These are phyloP conservation scores for Silurus glanis DNA, from an alignment of 2,113 vertebrate species.

Conservation along the genomic window DNA sequence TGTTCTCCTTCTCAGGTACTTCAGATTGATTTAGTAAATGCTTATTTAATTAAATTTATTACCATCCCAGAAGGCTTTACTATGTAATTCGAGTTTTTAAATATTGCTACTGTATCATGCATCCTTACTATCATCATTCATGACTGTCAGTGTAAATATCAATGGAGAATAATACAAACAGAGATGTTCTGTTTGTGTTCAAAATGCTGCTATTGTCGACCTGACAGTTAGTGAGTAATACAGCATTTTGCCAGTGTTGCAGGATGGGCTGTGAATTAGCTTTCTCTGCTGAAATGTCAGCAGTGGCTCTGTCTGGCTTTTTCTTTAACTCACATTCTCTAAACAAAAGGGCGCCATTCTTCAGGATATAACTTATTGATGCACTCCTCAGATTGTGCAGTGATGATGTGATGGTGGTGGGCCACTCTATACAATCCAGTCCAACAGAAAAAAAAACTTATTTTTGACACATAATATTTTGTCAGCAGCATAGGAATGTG, in stretches of 20 bases:
- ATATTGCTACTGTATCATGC: slow-evolving; percentile 31
- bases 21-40: background rate
- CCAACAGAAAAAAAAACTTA: too few species aligned
- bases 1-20: background rate
- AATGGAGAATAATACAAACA: slow-evolving; percentile 15
- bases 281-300: slow-evolving; percentile 41
- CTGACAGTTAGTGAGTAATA: slow-evolving; percentile 33
- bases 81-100: slow-evolving; percentile 6
- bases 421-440: background rate
- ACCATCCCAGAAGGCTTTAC: slow-evolving; percentile 7
- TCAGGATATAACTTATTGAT: slow-evolving; percentile 43
- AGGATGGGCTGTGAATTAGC: slow-evolving; percentile 32
- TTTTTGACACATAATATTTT: too few species aligned
- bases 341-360: slow-evolving; percentile 57
- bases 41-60: background rate
- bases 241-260: slow-evolving; percentile 20
- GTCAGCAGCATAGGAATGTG: too few species aligned
- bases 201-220: slow-evolving; percentile 30
- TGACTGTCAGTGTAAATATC: slow-evolving; percentile 13
- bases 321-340: slow-evolving; percentile 27
- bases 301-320: slow-evolving; percentile 54
- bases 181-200: slow-evolving; percentile 11
- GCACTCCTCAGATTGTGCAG: slow-evolving; percentile 45
- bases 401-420: background rate
- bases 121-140: background rate